phyloP scores from a whole-genome alignment of 2,797 vertebrate species.

The Lepus townsendii region DNA sequence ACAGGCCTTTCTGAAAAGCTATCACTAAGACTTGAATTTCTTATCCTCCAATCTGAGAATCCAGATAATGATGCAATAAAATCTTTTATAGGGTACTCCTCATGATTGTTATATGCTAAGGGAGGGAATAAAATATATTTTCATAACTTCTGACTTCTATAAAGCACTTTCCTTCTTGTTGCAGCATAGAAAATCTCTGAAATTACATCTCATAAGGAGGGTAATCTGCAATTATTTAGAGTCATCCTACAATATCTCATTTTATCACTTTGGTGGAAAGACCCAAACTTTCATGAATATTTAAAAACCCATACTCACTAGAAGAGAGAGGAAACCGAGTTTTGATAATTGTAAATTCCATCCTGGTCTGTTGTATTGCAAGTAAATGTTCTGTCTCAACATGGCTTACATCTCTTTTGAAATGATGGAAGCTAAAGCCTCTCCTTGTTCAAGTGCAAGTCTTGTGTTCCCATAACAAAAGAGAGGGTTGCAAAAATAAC shows the following conservation, averaged over 20 bases:
- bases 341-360: conserved; percentile 67
- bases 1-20: conserved; percentile 56
- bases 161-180: background rate
- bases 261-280: conserved; percentile 49
- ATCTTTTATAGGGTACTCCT: conserved; percentile 69
- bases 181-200: conserved; percentile 51
- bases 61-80: conserved; percentile 77
- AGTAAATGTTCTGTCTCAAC: conserved; percentile 51
- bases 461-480: conserved; percentile 63
- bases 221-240: conserved; percentile 76
- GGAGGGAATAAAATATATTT: conserved; percentile 75
- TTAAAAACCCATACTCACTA: conserved; percentile 38
- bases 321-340: conserved; percentile 49
- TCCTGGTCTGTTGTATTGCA: conserved; percentile 41
- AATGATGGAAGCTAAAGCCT: conserved; percentile 36
- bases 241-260: conserved; percentile 31
- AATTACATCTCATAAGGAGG: conserved; percentile 61
- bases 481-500: conserved; percentile 70
- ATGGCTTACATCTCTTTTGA: conserved; percentile 70
- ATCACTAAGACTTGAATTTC: conserved; percentile 61
- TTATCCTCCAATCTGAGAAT: conserved; percentile 59
- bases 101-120: conserved; percentile 63
- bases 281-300: conserved; percentile 62
- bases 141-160: conserved; percentile 75
- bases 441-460: background rate